Evolutionary conservation across 2,797 vertebrate species (phyloP).

Genomic region (Borostomias antarcticus): DNA sequence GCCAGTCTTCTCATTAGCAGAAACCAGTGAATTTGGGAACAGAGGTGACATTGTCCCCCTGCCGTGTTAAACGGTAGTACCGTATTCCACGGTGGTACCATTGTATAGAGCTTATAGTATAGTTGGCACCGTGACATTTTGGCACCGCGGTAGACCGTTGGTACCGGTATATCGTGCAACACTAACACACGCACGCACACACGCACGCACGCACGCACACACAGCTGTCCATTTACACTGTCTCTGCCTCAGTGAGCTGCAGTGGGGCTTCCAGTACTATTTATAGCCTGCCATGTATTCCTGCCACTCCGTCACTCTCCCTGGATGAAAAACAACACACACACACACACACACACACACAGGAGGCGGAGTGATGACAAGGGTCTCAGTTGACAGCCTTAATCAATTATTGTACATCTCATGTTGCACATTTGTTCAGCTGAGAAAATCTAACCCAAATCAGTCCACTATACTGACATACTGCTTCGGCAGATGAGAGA

Average conservation of each 20-base stretch:
- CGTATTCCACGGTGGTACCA: no score
- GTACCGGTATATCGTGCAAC: no score
- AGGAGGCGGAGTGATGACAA: background rate
- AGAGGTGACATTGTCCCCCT: no score
- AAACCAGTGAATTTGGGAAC: no score
- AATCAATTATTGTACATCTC: background rate
- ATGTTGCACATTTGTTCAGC: background rate
- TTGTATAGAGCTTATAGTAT: no score
- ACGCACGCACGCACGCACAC: conserved; percentile 5
- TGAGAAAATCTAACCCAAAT: background rate
- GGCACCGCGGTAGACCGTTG: no score
- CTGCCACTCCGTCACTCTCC: conserved; percentile 29
- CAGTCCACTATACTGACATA: background rate
- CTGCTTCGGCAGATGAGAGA: background rate
- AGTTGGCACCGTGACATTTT: no score
- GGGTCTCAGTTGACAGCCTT: background rate
- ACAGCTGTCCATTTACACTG: conserved; percentile 41
- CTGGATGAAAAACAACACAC: background rate
- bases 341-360: background rate
- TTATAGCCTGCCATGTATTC: conserved; percentile 44
- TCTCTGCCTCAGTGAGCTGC: conserved; percentile 32
- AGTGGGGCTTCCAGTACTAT: conserved; percentile 42
- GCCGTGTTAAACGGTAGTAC: no score
- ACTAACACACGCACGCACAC: background rate
- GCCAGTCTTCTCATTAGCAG: no score